Conservation (phyloP, 2,113 vertebrate genomes). For the Pungitius pungitius region DNA sequence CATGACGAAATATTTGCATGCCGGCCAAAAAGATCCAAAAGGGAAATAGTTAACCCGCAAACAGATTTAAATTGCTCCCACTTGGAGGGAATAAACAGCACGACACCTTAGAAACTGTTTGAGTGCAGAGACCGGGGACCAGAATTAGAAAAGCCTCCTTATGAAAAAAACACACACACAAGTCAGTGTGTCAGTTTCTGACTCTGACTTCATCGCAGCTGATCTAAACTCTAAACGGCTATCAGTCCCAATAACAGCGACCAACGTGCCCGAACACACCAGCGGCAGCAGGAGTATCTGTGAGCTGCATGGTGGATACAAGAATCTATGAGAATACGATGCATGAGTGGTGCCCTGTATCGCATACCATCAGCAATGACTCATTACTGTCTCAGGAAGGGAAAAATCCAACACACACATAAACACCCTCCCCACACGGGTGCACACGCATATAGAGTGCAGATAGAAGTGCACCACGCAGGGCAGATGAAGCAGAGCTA, state of each 20-base stretch:
- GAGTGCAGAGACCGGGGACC: background rate
- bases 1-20: slow-evolving; percentile 11
- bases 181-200: background rate
- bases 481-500: slow-evolving; percentile 9
- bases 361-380: slow-evolving; percentile 68
- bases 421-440: slow-evolving; percentile 57
- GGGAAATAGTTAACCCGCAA: too few relatives aligned
- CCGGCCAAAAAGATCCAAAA: background rate
- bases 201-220: slow-evolving; percentile 20
- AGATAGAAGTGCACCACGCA: slow-evolving; percentile 35
- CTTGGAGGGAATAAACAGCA: slow-evolving; percentile 17
- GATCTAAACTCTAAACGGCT: too few relatives aligned
- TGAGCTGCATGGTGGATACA: slow-evolving; percentile 28
- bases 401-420: slow-evolving; percentile 59
- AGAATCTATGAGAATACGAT: slow-evolving; percentile 57
- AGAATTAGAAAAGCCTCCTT: background rate
- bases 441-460: slow-evolving; percentile 36
- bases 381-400: slow-evolving; percentile 65
- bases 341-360: slow-evolving; percentile 63
- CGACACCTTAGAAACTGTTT: slow-evolving; percentile 18
- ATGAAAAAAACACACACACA: background rate
- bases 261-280: slow-evolving; percentile 57
- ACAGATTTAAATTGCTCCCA: background rate
- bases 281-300: slow-evolving; percentile 11
- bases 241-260: slow-evolving; percentile 19